phyloP scores from a whole-genome alignment of 2,113 vertebrate species.

The Pimephales promelas region DNA sequence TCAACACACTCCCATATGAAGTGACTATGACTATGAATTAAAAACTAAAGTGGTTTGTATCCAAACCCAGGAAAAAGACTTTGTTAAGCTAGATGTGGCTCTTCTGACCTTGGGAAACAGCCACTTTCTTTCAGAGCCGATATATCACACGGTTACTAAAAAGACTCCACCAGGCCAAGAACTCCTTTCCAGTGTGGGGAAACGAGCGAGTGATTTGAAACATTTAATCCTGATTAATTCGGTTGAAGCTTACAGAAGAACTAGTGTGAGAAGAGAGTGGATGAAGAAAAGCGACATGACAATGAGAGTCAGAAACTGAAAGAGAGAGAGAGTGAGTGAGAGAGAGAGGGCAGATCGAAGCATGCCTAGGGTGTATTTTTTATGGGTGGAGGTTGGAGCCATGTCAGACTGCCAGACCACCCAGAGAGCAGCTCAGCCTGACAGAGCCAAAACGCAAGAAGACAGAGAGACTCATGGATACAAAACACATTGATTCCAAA shows the following conservation, averaged over 20 bases:
- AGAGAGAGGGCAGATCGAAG: constrained; percentile 36
- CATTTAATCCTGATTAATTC: constrained; percentile 16
- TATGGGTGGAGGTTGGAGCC: constrained; percentile 52
- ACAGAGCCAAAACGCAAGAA: constrained; percentile 49
- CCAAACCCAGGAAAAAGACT: not conserved
- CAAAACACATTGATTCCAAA: not conserved
- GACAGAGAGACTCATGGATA: not conserved
- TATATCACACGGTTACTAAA: constrained; percentile 21
- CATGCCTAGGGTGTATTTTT: constrained; percentile 49
- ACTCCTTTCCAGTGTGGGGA: not conserved
- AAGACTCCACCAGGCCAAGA: constrained; percentile 11
- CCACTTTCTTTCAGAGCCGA: constrained; percentile 1
- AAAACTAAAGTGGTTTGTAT: not conserved
- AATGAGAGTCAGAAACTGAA: constrained; percentile 26
- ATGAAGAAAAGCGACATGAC: not conserved
- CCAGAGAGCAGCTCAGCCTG: constrained; percentile 51
- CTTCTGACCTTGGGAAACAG: constrained; percentile 16
- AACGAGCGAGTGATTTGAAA: constrained; percentile 10
- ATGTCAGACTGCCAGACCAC: constrained; percentile 58
- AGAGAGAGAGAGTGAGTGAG: constrained; percentile 23
- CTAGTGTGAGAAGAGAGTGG: not conserved
- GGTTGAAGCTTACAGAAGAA: constrained; percentile 15
- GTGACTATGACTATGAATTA: not conserved
- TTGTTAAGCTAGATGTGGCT: not conserved
- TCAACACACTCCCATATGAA: not conserved